Conservation (phyloP, 35 echinoderm and acorn worm species). For the Heliocidaris tuberculata region DNA sequence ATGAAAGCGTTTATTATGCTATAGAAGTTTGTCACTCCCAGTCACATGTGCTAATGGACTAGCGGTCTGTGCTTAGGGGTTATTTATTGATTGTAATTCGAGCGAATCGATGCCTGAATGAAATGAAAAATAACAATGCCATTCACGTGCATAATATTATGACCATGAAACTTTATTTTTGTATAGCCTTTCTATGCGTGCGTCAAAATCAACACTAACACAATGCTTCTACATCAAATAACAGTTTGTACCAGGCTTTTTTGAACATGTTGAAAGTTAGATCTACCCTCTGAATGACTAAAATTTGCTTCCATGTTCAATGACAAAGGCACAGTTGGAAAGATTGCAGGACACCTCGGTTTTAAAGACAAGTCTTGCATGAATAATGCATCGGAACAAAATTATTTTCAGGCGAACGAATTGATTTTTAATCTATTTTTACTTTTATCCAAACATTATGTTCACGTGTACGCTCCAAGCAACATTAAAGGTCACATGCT, state of each 20-base stretch:
- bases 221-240: background rate
- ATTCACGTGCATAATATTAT: background rate
- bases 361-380: background rate
- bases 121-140: background rate
- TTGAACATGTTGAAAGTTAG: background rate
- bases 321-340: background rate
- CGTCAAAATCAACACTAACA: background rate
- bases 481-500: background rate
- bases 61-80: background rate
- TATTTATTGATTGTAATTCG: background rate
- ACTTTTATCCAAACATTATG: background rate
- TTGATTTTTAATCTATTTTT: conserved; percentile 14
- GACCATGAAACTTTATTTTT: conserved; percentile 12
- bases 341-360: background rate
- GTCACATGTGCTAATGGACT: background rate
- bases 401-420: background rate
- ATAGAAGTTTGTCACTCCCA: background rate
- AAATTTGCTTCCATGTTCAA: background rate
- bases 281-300: background rate
- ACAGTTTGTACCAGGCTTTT: background rate
- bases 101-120: background rate
- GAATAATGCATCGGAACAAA: background rate
- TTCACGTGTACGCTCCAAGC: background rate
- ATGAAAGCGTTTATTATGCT: background rate
- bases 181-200: background rate